Evolutionary conservation across 2,888 invertebrate genomes (phyloP), one percentile per base, ranked within the genome.

Genomic region (Melolontha melolontha): DNA sequence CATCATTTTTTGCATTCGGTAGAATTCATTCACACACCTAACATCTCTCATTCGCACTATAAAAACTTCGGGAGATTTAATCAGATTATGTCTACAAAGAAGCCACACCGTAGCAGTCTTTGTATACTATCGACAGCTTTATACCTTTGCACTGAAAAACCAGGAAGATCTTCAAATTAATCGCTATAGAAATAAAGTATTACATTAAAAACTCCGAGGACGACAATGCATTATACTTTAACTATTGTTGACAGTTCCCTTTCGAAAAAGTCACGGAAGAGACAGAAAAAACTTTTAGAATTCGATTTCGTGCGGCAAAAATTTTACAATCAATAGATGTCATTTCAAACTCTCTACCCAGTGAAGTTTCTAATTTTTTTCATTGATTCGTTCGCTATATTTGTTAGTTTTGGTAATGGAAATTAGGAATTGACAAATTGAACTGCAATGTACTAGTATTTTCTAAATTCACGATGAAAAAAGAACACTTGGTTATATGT

Each of bases 21-120:
- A 14, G 47, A 62, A 62, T 62, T 44, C 16, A 62, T 49, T 42
- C n/a, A 49, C 34, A 47, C 47, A 47, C 51, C 50, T 50, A 50
- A 57, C 22, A 22, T 49, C 12, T 42, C 52, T 51, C 52, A 64
- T 59, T 54, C 66, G 55, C 69, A 64, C 66, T 69, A 70, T 69
- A 72, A 73, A 73, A 74, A 71, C 70, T 72, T 73, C 67, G 70
- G 64, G 2, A 34, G 69, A 63, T 73, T 70, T 74, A 74, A 74
- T 74, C 71, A 71, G 73, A 74, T 74, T 73, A 70, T 70, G 70
- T 69, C 64, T 70, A 72, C 71, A 73, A 73, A 73, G 63, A 66
- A 47, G 59, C 41, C 62, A 59, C 63, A 64, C 66, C 66, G 55
- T 64, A 64, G 68, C 64, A 64, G 66, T 57, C 66, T 69, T 71